Percentiles rank a stretch among this genome's conserved stretches.
phyloP scores from a whole-genome alignment of 2,888 invertebrate genomes.

The Pilophorus perplexus region DNA sequence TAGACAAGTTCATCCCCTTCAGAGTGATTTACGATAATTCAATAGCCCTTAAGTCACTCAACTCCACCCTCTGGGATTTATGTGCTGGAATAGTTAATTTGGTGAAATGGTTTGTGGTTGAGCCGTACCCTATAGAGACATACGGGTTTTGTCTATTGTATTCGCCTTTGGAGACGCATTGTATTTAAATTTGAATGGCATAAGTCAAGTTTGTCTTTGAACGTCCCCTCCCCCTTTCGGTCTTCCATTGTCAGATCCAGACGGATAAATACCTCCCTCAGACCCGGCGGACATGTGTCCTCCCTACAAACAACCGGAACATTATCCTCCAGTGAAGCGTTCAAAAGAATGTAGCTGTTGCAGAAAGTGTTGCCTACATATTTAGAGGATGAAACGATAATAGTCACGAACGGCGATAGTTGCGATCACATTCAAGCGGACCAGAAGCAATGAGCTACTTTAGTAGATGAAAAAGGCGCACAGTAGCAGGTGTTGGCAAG shows the following conservation, averaged over 20 bases:
- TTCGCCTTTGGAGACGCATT: slow-evolving; percentile 34
- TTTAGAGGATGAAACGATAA: too few species aligned
- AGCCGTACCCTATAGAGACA: slow-evolving; percentile 43
- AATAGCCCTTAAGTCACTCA: slow-evolving; percentile 27
- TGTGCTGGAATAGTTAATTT: slow-evolving; percentile 44
- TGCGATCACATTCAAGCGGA: too few species aligned
- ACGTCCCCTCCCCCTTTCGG: background rate
- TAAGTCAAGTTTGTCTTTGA: slow-evolving; percentile 34
- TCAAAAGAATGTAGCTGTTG: too few species aligned
- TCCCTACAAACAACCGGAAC: slow-evolving; percentile 1
- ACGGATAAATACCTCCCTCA: slow-evolving; percentile 38
- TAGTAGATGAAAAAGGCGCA: slow-evolving; percentile 18
- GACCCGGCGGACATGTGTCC: slow-evolving; percentile 28
- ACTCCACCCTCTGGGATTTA: slow-evolving; percentile 33
- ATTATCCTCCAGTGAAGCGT: too few species aligned
- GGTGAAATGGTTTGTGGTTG: slow-evolving; percentile 36
- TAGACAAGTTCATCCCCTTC: slow-evolving; percentile 33
- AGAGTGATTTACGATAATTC: slow-evolving; percentile 26
- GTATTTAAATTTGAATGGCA: slow-evolving; percentile 41
- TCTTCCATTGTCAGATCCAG: slow-evolving; percentile 39
- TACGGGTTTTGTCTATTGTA: slow-evolving; percentile 45
- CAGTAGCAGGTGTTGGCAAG: slow-evolving; percentile 27
- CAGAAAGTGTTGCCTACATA: too few species aligned
- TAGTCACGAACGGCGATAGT: too few species aligned
- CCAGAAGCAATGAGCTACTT: too few species aligned